Conservation (phyloP, 2,888 invertebrate species). For the Tenthredo livida region DNA sequence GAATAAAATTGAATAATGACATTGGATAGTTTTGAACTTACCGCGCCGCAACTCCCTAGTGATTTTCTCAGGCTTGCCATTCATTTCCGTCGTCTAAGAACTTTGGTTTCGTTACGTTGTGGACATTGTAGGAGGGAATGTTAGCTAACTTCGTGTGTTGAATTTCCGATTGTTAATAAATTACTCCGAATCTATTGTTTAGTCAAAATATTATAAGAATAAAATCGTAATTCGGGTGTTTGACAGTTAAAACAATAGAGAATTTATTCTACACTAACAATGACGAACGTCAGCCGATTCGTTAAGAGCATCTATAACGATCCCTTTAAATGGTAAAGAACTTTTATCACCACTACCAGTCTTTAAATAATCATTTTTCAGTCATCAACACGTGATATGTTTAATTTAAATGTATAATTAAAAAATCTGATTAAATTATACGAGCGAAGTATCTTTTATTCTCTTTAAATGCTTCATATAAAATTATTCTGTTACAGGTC, state of each 20-base stretch:
- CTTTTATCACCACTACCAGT: background rate
- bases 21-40: background rate
- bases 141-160: background rate
- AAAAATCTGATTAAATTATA: background rate
- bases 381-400: background rate
- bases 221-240: background rate
- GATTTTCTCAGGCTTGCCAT: background rate
- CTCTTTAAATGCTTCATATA: background rate
- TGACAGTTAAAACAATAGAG: constrained; percentile 11
- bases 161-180: background rate
- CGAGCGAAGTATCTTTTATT: background rate
- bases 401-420: background rate
- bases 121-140: background rate
- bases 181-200: background rate
- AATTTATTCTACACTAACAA: background rate
- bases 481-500: constrained; percentile 29
- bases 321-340: constrained; percentile 35
- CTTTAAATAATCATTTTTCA: background rate
- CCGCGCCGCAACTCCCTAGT: background rate
- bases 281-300: constrained; percentile 28
- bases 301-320: constrained; percentile 36
- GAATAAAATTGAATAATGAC: background rate
- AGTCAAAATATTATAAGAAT: background rate
- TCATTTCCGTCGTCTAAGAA: background rate
- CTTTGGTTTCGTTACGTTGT: background rate